These are phyloP conservation scores for Paragorgia papillata DNA, from an alignment of 92 coral and sea anemone species.

Conservation along the genomic window DNA sequence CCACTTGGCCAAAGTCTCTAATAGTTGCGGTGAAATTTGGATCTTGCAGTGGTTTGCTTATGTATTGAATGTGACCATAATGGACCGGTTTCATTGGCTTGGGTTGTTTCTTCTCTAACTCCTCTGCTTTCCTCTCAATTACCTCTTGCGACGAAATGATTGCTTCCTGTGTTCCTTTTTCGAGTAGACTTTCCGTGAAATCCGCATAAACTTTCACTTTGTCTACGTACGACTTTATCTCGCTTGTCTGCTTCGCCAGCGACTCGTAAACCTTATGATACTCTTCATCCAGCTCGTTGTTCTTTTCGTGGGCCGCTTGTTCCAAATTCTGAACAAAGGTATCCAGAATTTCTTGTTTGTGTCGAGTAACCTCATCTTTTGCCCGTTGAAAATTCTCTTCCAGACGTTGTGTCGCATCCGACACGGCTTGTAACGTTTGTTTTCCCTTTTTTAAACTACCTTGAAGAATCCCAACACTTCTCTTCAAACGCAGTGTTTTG, in stretches of 20 bases:
- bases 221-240: background rate
- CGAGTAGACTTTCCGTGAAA: background rate
- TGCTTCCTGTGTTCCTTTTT: background rate
- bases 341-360: background rate
- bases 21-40: background rate
- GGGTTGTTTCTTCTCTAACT: background rate
- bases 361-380: background rate
- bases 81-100: background rate
- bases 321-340: background rate
- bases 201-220: background rate
- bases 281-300: background rate
- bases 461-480: background rate
- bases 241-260: background rate
- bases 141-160: background rate
- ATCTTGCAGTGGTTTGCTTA: background rate
- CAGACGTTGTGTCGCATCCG: background rate
- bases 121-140: background rate
- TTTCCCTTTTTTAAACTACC: background rate
- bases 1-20: background rate
- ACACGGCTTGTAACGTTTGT: constrained; percentile 3
- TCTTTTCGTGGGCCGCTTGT: background rate
- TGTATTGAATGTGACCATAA: background rate
- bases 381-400: background rate
- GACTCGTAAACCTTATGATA: background rate
- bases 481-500: background rate